Evolutionary conservation across 1,140 invertebrate genomes (phyloP), one percentile per base, ranked within the genome.

Genomic region (Pseudomyrmex sp.): DNA sequence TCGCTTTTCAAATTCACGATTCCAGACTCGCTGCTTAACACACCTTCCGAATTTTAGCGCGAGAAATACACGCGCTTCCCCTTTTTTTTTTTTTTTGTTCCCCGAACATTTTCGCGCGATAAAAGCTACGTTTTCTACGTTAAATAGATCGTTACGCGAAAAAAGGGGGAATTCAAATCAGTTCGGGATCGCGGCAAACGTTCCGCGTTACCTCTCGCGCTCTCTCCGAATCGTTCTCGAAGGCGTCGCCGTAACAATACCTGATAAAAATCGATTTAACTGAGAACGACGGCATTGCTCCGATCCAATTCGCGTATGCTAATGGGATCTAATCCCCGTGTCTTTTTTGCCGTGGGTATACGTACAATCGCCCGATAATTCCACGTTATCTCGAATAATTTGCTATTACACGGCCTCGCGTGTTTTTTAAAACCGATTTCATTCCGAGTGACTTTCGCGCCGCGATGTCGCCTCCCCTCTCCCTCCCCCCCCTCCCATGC

Each of bases 351-450:
- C 69, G 52, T 35, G 35, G 26, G 26, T 26, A 26, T 79, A 74
- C 63, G 56, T 52, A 65, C 72, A 85, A 89, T 88, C 85, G 66
- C 48, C 58, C 63, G 73, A 83, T 89, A 88, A 89, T 88, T 70
- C 46, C 70, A 8, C 77, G 83, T 83, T 89, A 89, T 83, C 77
- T 56, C 52, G 63, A 83, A 76, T 88, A 88, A 88, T 85, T 83
- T 85, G 79, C 80, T 75, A 79, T 85, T 83, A 83, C 20, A n/a
- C 59, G 56, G 48, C 58, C 46, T 88, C 63, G 87, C 87, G 73
- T 88, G 87, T 85, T 69, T 72, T 35, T 35, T 35, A 5, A 5
- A 70, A 72, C 54, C 44, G 54, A 20, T 61, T 48, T 80, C 23
- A 70, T 72, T 59, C 4, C 15, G n/a, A 80, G n/a, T 79, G 76